Evolutionary conservation across 2,888 invertebrate genomes (phyloP).

Genomic region (Caenorhabditis doughertyi): DNA sequence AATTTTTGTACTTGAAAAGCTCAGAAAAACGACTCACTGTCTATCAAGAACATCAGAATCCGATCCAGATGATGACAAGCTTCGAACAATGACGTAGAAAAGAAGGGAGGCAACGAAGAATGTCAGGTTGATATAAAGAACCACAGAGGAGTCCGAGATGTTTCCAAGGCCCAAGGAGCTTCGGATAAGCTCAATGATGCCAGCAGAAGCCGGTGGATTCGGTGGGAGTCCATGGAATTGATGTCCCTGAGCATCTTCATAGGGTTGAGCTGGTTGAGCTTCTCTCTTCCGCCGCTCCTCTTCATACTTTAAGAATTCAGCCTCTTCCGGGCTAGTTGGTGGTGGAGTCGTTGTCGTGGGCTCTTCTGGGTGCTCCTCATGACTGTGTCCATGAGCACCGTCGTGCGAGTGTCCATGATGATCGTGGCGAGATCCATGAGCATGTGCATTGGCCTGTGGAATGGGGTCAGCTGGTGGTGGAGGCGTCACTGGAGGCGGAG

Average conservation of each 20-base stretch:
- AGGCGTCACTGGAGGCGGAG: conserved; percentile 16
- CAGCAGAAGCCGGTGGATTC: conserved; percentile 25
- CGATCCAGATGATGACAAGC: conserved; percentile 59
- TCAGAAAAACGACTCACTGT: conserved; percentile 46
- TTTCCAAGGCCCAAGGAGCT: conserved; percentile 49
- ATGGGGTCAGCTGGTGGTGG: conserved; percentile 2
- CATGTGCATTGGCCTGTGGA: background rate
- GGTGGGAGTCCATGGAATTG: conserved; percentile 32
- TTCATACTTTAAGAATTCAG: conserved; percentile 56
- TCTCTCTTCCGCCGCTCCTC: conserved; percentile 44
- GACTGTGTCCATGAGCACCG: conserved; percentile 4
- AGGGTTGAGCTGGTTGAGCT: conserved; percentile 20
- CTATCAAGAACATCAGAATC: conserved; percentile 65
- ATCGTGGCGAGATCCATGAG: background rate
- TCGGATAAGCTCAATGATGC: conserved; percentile 35
- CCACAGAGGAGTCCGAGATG: conserved; percentile 49
- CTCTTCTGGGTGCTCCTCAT: conserved; percentile 31
- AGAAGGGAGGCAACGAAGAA: conserved; percentile 65
- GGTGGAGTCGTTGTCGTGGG: conserved; percentile 9
- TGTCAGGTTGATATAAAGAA: conserved; percentile 65
- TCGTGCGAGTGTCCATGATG: conserved; percentile 10
- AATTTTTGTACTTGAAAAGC: too few relatives aligned
- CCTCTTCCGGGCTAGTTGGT: conserved; percentile 35
- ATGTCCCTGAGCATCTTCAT: conserved; percentile 46
- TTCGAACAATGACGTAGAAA: conserved; percentile 56